Evolutionary conservation across 2,113 vertebrate genomes (phyloP).

Genomic region (Dolichallabes microphthalmus): DNA sequence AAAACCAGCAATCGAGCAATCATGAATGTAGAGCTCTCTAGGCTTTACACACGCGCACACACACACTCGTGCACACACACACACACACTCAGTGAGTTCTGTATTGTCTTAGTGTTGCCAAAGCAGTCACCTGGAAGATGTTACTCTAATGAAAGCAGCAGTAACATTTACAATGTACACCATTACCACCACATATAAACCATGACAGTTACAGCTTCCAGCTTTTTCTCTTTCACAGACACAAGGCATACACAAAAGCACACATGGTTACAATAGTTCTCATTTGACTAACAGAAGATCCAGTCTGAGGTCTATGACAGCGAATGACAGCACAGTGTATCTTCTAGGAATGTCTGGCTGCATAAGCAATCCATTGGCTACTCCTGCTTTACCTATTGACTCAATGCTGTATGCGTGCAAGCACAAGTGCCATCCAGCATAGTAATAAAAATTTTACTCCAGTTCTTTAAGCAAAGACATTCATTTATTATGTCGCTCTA

Average conservation of each 20-base stretch:
- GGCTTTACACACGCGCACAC: constrained; percentile 14
- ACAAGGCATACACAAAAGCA: background rate
- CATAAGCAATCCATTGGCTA: constrained; percentile 50
- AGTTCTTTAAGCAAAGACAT: constrained; percentile 29
- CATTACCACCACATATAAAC: background rate
- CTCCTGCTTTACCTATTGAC: constrained; percentile 44
- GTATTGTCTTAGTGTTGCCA: constrained; percentile 27
- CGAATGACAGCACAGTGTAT: constrained; percentile 35
- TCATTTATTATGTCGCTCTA: constrained; percentile 28
- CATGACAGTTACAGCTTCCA: background rate
- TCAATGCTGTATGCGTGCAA: constrained; percentile 21
- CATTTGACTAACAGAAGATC: constrained; percentile 41
- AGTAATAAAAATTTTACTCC: constrained; percentile 44
- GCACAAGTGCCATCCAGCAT: constrained; percentile 17
- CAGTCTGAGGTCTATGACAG: constrained; percentile 39
- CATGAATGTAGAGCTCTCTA: constrained; percentile 47
- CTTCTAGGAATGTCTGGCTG: constrained; percentile 47
- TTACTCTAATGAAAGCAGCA: background rate
- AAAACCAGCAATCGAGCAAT: constrained; percentile 52
- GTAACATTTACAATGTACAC: background rate
- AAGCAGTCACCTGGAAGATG: constrained; percentile 4
- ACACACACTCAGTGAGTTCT: constrained; percentile 12
- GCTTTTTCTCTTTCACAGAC: constrained; percentile 1
- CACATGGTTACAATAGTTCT: constrained; percentile 32
- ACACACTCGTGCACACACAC: background rate